A percentile compares a stretch with the other conserved stretches of the same genome.
These are phyloP conservation scores for Drosophila bunnanda DNA, from an alignment of 2,888 invertebrate genomes.

Conservation along the genomic window DNA sequence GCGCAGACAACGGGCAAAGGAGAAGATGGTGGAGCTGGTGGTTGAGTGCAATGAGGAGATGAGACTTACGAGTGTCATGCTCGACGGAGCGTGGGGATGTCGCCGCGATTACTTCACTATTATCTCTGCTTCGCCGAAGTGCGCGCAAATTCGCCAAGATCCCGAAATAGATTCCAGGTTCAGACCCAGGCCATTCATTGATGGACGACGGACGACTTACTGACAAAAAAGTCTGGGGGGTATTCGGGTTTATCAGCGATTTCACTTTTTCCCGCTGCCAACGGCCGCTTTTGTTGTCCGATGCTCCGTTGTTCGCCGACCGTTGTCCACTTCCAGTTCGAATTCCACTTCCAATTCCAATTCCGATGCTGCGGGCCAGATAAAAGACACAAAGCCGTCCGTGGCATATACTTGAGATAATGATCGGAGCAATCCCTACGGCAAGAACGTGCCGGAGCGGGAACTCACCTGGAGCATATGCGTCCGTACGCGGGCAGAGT, in stretches of 20 bases:
- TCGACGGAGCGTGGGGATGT: constrained; percentile 47
- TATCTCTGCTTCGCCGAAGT: constrained; percentile 34
- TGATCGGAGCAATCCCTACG: background rate
- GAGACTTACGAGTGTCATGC: constrained; percentile 59
- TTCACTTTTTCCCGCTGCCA: constrained; percentile 59
- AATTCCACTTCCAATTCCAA: constrained; percentile 13
- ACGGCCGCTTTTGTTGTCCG: constrained; percentile 24
- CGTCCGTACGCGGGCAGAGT: constrained; percentile 59
- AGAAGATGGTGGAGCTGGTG: background rate
- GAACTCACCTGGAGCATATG: constrained; percentile 21
- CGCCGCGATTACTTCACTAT: constrained; percentile 39
- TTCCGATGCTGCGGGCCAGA: constrained; percentile 42
- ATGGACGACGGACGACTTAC: constrained; percentile 10
- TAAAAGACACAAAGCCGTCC: constrained; percentile 30
- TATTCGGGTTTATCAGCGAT: constrained; percentile 68
- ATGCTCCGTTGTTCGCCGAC: constrained; percentile 25
- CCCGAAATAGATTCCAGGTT: constrained; percentile 33
- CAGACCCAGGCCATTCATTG: constrained; percentile 39
- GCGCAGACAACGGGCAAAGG: constrained; percentile 13
- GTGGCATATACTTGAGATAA: constrained; percentile 25
- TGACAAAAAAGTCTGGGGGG: constrained; percentile 18
- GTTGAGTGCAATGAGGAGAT: constrained; percentile 20
- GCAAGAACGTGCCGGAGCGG: background rate
- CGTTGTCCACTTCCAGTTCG: constrained; percentile 24
- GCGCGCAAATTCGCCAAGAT: constrained; percentile 45